These are phyloP conservation scores for Ecliptopera silaceata DNA, from an alignment of 2,888 invertebrate species.

Conservation along the genomic window DNA sequence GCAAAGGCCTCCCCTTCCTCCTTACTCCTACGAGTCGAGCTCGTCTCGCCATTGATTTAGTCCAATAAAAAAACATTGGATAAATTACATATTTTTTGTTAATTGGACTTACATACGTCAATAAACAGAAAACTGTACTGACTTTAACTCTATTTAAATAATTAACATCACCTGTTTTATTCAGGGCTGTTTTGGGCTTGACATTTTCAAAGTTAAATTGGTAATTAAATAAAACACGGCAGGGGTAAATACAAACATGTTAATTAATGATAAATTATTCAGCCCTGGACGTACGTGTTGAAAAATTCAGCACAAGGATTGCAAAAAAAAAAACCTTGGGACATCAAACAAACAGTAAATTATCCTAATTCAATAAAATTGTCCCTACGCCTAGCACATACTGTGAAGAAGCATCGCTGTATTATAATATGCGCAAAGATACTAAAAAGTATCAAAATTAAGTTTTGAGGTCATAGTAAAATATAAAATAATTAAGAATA, in stretches of 20 bases:
- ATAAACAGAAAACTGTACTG: neutral
- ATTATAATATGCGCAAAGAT: no score
- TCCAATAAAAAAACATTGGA: no score
- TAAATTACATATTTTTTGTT: no score
- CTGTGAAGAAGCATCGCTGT: constrained; percentile 9
- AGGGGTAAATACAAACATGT: constrained; percentile 21
- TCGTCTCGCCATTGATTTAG: no score
- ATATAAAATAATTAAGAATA: no score
- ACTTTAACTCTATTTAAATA: neutral
- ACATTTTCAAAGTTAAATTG: constrained; percentile 22
- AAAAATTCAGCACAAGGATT: constrained; percentile 32
- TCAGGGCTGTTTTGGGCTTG: constrained; percentile 18
- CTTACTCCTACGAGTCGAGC: no score
- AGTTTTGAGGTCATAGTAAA: no score
- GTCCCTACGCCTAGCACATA: constrained; percentile 29
- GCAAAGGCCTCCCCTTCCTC: no score
- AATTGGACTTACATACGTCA: no score
- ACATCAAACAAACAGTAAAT: constrained; percentile 66
- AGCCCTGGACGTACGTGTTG: constrained; percentile 19
- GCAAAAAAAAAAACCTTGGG: constrained; percentile 46
- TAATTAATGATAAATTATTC: constrained; percentile 32
- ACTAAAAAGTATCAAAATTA: no score
- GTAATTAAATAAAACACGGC: constrained; percentile 31
- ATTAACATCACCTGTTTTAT: neutral
- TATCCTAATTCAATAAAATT: constrained; percentile 66